Evolutionary conservation across 30 jellyfish, hydroid and myxozoan species (phyloP).

Genomic region (Hydractinia symbiolongicarpus): DNA sequence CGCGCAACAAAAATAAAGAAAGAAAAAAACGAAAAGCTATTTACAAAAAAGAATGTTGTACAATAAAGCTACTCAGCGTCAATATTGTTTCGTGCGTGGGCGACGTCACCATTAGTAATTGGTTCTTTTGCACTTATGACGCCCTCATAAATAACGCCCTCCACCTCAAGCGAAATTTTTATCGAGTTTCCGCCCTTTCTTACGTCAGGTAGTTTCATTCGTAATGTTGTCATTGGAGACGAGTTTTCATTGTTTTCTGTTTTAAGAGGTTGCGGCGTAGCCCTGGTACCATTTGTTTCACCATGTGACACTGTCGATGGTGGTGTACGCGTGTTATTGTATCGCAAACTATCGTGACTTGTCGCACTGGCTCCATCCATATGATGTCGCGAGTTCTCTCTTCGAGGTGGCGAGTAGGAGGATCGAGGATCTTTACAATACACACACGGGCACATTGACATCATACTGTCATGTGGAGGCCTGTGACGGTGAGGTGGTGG

Average conservation of each 20-base stretch:
- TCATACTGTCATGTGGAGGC: conserved; percentile 21
- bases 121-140: conserved; percentile 20
- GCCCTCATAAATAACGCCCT: conserved; percentile 72
- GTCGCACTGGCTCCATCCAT: conserved; percentile 41
- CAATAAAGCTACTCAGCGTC: too few relatives aligned
- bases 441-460: conserved; percentile 32
- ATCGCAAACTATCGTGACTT: conserved; percentile 12
- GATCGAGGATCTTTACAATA: conserved; percentile 31
- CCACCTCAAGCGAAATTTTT: conserved; percentile 65
- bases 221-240: conserved; percentile 17
- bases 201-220: conserved; percentile 32
- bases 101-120: neutral
- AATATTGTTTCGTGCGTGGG: too few relatives aligned
- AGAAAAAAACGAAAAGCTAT: too few relatives aligned
- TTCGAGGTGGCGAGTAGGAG: conserved; percentile 22
- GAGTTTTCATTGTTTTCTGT: conserved; percentile 14
- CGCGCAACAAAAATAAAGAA: too few relatives aligned
- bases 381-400: conserved; percentile 31
- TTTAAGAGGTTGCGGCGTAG: conserved; percentile 13
- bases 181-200: conserved; percentile 36
- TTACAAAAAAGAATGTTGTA: too few relatives aligned
- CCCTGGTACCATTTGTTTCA: neutral
- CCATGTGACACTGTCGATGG: neutral
- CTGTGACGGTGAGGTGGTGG: conserved; percentile 9
- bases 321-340: conserved; percentile 17